Conservation (phyloP, 2,113 vertebrate genomes). For the Lepus europaeus region DNA sequence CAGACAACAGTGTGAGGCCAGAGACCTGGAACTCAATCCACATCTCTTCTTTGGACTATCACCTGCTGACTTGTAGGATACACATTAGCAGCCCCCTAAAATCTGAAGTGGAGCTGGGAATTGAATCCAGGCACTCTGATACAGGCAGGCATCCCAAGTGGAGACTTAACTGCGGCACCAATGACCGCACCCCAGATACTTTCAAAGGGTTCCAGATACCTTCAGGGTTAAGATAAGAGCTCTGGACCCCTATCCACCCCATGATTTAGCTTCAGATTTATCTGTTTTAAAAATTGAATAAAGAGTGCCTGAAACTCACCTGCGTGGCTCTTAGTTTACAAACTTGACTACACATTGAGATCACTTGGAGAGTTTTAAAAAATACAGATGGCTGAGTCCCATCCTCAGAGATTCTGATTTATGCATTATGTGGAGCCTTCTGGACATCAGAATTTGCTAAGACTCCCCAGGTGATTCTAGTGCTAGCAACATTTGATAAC, state of each 20-base stretch:
- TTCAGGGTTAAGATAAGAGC: neutral
- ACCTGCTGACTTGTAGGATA: no score
- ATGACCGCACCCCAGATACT: neutral
- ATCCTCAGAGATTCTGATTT: slow-evolving; percentile 8
- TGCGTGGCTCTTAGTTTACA: neutral
- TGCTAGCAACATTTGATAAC: neutral
- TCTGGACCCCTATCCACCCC: neutral
- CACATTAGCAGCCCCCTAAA: no score
- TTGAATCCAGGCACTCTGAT: no score
- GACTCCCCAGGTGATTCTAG: slow-evolving; percentile 8
- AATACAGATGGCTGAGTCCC: slow-evolving; percentile 24
- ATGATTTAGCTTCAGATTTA: neutral
- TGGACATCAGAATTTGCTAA: neutral
- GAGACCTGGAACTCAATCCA: no score
- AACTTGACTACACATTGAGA: neutral
- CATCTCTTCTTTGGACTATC: no score
- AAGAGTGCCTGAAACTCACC: slow-evolving; percentile 28
- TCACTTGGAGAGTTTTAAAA: slow-evolving; percentile 5
- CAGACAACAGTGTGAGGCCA: no score
- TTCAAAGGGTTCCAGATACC: neutral
- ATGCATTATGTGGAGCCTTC: neutral
- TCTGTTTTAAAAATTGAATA: slow-evolving; percentile 30
- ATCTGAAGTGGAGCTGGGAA: no score
- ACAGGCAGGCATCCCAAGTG: no score
- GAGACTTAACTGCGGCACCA: no score